Evolutionary conservation across 2,113 vertebrate genomes (phyloP).

Genomic region (Atherinomorus stipes): DNA sequence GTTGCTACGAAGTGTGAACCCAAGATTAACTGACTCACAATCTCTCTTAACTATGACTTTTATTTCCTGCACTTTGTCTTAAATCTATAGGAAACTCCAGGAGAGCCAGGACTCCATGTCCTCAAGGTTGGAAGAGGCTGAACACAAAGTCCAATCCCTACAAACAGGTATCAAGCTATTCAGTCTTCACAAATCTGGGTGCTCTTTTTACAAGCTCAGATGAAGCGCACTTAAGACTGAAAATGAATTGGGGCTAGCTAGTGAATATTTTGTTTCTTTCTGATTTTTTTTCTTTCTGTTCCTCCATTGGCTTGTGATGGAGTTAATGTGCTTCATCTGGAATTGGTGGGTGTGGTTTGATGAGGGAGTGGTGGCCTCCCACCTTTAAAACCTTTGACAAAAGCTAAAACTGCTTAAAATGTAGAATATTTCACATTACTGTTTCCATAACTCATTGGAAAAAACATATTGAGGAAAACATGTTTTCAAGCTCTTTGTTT

Average conservation of each 20-base stretch:
- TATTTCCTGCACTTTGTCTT: slow-evolving; percentile 46
- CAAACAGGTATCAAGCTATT: slow-evolving; percentile 89
- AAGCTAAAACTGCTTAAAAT: background rate
- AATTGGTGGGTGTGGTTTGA: slow-evolving; percentile 21
- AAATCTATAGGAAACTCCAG: slow-evolving; percentile 89
- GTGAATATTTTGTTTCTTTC: background rate
- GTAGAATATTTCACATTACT: background rate
- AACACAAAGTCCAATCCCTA: slow-evolving; percentile 93
- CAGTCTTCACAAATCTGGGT: slow-evolving; percentile 2
- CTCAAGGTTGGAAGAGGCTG: slow-evolving; percentile 94
- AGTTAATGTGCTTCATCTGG: slow-evolving; percentile 34
- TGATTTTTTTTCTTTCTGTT: background rate
- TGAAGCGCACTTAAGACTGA: slow-evolving; percentile 18
- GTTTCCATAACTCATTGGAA: background rate
- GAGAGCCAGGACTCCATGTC: slow-evolving; percentile 94
- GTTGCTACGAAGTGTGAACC: slow-evolving; percentile 65
- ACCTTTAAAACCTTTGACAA: background rate
- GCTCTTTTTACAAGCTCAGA: slow-evolving; percentile 15
- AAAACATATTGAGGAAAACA: background rate
- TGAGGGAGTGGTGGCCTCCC: slow-evolving; percentile 4
- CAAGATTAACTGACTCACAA: slow-evolving; percentile 59
- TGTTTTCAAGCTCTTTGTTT: slow-evolving; percentile 2
- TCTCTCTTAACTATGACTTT: slow-evolving; percentile 64
- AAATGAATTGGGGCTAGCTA: background rate
- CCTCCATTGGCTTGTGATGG: background rate